Base-by-base conservation (phyloP, 2,888 invertebrate species). In the Piscicola geometra region DNA sequence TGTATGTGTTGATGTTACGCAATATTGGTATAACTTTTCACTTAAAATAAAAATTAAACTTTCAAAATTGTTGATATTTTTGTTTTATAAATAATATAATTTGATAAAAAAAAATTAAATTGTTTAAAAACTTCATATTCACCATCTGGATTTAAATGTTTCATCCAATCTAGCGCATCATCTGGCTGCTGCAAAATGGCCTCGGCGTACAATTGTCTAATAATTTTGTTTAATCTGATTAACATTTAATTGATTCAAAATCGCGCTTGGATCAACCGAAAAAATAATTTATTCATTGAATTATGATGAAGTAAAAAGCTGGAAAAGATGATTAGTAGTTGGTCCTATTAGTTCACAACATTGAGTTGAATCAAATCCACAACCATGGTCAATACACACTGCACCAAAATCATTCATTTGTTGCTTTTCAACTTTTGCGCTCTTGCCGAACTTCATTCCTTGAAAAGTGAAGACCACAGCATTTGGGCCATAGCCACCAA, bases 151-250 rank as follows among this genome's bases (percentile, higher is more conserved):
- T 18, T 25, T 21, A 56, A 56, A 56, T 56, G n/a, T 56, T 56
- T 56, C n/a, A 56, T 56, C 3, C n/a, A 25, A 15, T 56, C n/a
- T 25, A 56, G 60, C 25, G 60, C 60, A 56, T 56, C n/a, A 25
- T 56, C 5, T 56, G 3, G 60, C 60, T 56, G 60, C 60, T 56
- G 60, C 60, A 56, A 56, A 56, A 56, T 56, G 60, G 60, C 60
- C n/a, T 25, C 21, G n/a, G 60, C 60, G 5, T 56, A 56, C 60
- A 56, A 56, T 56, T 56, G 60, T 56, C 60, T 56, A 56, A 25
- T 5, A 56, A 15, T 56, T 56, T 56, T 56, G 21, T 56, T 21
- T 5, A 56, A 21, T 25, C 60, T n/a, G 60, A 21, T 5, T 21
- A 21, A 5, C n/a, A 3, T 56, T 56, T 56, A 25, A 56, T 18